Base-by-base conservation (phyloP, 2,888 invertebrate genomes). In the Taenaris catops region DNA sequence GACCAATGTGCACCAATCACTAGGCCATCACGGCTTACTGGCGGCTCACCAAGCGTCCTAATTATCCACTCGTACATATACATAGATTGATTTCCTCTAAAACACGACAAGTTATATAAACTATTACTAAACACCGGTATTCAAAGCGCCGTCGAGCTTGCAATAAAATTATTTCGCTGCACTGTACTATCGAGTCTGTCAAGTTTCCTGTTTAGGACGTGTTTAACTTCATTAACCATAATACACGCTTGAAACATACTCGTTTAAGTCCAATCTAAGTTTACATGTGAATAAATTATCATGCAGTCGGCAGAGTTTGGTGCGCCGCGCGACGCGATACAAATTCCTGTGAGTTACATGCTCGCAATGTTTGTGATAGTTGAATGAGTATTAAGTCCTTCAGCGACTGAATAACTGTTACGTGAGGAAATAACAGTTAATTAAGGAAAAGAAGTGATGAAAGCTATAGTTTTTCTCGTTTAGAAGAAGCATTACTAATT, bases 211-310 rank as follows among this genome's bases (percentile, higher is more conserved):
- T 63, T 71, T 62, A 75, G 65, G 70, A 68, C 75, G 68, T 73
- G 79, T 83, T 81, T 80, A 83, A 84, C 76, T 83, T 80, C 80
- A 83, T 84, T 83, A 81, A 73, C 71, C 74, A 78, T 80, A 78
- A 80, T 80, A 78, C 72, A 59, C 55, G 74, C 64, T 73, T 66
- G 65, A 73, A 72, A 74, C 76, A 72, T 81, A 75, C 81, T 83
- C 81, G 76, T 81, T 86, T 83, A 86, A 84, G 81, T 80, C 78
- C 81, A 86, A 86, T 86, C 80, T 84, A 86, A 86, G 83, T 80
- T 81, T 79, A 71, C 73, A 71, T 74, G 76, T 84, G 78, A 84
- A 86, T 84, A 84, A 84, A 84, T 86, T 83, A 80, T 80, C 71
- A 69, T 57, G 65, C 71, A 67, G 68, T 61, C 65, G 61, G 54